These are phyloP conservation scores for Danionella dracula DNA, from an alignment of 2,797 vertebrate species.

Conservation along the genomic window DNA sequence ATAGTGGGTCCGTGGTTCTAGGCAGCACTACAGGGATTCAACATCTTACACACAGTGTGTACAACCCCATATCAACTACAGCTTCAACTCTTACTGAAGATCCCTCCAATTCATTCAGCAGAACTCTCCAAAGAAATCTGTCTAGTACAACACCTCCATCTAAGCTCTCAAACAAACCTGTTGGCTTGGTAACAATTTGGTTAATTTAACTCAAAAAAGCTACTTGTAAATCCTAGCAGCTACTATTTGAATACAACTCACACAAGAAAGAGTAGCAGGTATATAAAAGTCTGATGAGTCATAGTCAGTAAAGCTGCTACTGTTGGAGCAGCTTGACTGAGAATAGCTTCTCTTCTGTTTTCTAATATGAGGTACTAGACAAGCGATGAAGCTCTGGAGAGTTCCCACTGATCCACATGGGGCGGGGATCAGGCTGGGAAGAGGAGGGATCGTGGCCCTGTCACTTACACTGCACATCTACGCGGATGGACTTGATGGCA, in stretches of 20 bases:
- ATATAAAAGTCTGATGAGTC: too few relatives aligned
- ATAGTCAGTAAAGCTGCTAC: too few relatives aligned
- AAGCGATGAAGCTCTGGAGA: conserved; percentile 61
- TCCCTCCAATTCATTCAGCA: conserved; percentile 44
- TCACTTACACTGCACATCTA: conserved; percentile 99
- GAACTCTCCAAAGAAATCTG: conserved; percentile 62
- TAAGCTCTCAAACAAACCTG: not conserved
- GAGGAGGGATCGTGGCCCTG: conserved; percentile 58
- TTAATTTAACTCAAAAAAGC: too few relatives aligned
- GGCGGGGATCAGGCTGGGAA: conserved; percentile 57
- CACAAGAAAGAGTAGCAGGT: too few relatives aligned
- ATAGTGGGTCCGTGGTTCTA: conserved; percentile 70
- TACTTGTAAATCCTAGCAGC: too few relatives aligned
- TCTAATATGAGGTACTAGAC: not conserved
- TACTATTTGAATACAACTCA: too few relatives aligned
- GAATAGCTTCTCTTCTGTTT: not conserved
- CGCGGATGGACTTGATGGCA: conserved; percentile 99
- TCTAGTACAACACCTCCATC: not conserved
- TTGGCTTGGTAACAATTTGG: too few relatives aligned
- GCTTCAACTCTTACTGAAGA: conserved; percentile 41
- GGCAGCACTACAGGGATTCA: conserved; percentile 65
- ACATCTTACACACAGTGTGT: conserved; percentile 53
- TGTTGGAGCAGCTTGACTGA: too few relatives aligned
- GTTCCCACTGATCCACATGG: conserved; percentile 49
- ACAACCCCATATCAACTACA: conserved; percentile 65